Evolutionary conservation across 1,140 invertebrate genomes (phyloP).

Genomic region (Musca domestica): DNA sequence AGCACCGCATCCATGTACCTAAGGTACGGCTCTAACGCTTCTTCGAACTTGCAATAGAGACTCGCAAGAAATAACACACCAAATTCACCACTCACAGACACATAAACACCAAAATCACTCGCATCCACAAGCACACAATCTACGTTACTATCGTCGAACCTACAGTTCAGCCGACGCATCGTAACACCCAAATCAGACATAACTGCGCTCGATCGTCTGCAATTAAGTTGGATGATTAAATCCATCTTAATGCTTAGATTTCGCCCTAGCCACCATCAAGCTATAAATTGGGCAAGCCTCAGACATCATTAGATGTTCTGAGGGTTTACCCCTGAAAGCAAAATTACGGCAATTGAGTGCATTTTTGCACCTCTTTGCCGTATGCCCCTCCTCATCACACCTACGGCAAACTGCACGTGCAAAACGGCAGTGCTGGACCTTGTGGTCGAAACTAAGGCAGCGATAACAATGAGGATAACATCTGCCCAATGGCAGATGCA

Average conservation of each 20-base stretch:
- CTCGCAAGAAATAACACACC: conserved; percentile 9
- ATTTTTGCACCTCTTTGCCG: neutral
- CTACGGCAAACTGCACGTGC: neutral
- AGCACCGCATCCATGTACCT: conserved; percentile 24
- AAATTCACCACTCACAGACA: neutral
- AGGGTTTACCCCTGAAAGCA: neutral
- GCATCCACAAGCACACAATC: too few relatives aligned
- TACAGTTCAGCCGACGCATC: neutral
- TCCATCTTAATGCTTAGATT: neutral
- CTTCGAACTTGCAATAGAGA: conserved; percentile 22
- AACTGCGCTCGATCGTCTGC: neutral
- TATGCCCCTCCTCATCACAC: neutral
- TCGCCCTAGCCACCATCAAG: neutral
- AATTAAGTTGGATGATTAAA: neutral
- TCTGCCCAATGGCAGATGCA: too few relatives aligned
- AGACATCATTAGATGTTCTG: neutral
- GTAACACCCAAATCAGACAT: neutral
- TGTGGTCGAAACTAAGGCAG: neutral
- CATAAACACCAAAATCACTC: neutral
- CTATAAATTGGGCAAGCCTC: neutral
- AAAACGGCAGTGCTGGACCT: neutral
- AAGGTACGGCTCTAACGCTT: conserved; percentile 24
- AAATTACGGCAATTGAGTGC: neutral
- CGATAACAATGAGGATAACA: neutral
- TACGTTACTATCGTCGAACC: neutral